Conservation (phyloP, 2,113 vertebrate species). For the Hirundichthys speculiger region DNA sequence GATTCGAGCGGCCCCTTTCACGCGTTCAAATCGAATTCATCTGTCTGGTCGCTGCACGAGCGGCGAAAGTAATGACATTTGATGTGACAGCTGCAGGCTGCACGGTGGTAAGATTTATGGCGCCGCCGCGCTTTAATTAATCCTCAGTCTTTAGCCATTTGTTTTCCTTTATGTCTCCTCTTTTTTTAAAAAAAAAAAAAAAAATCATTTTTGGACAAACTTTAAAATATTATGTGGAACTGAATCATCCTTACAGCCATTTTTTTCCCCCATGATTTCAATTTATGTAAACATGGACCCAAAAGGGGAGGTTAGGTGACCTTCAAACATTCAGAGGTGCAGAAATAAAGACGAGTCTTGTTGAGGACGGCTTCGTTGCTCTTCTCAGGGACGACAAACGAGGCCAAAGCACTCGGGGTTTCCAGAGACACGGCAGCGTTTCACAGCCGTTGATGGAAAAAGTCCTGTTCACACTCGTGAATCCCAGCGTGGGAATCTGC, state of each 20-base stretch:
- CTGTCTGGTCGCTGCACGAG: background rate
- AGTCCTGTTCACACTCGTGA: background rate
- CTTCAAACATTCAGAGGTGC: too few species aligned
- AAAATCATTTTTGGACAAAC: too few species aligned
- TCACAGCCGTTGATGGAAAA: conserved; percentile 5
- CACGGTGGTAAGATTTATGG: background rate
- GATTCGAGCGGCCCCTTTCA: background rate
- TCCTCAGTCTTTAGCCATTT: conserved; percentile 12
- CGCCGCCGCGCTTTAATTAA: background rate
- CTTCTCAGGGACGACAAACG: background rate
- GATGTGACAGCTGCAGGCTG: background rate
- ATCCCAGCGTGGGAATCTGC: conserved; percentile 6
- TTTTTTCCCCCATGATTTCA: too few species aligned
- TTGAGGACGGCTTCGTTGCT: too few species aligned
- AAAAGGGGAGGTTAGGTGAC: too few species aligned
- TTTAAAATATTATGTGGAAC: too few species aligned
- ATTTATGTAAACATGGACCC: too few species aligned
- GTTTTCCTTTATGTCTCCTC: background rate
- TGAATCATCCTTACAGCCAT: too few species aligned
- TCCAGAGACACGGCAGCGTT: background rate
- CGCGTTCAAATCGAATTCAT: background rate
- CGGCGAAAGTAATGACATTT: conserved; percentile 7
- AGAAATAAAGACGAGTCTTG: too few species aligned
- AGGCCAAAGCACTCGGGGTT: background rate
- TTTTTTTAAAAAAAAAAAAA: too few species aligned